A percentile compares a stretch with the other conserved stretches of the same genome.
Evolutionary conservation across 2,797 vertebrate species (phyloP).

Genomic region (Sebastiscus tertius): DNA sequence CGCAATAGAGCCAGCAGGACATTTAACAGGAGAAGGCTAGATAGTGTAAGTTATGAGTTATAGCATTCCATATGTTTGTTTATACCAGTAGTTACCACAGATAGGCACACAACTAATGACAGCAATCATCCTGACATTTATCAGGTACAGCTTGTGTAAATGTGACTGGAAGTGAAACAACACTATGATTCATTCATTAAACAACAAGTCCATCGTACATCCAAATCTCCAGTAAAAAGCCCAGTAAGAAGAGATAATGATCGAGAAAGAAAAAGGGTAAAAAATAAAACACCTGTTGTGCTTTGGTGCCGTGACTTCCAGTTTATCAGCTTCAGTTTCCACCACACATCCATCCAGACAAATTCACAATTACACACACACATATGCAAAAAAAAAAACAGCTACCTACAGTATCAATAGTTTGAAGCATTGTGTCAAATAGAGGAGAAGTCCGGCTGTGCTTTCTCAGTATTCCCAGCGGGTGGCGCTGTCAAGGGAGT

Average conservation of each 20-base stretch:
- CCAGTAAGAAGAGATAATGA: slow-evolving; percentile 31
- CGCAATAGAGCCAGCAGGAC: slow-evolving; percentile 14
- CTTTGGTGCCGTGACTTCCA: slow-evolving; percentile 50
- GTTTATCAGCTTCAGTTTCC: slow-evolving; percentile 35
- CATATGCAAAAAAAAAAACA: slow-evolving; percentile 23
- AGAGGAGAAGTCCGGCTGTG: slow-evolving; percentile 15
- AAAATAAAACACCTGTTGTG: slow-evolving; percentile 24
- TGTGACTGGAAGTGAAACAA: slow-evolving; percentile 34
- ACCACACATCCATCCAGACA: slow-evolving; percentile 48
- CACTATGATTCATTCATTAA: slow-evolving; percentile 16
- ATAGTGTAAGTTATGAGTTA: slow-evolving; percentile 39
- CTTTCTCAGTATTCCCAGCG: slow-evolving; percentile 93
- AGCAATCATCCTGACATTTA: not conserved
- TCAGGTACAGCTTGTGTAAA: slow-evolving; percentile 37
- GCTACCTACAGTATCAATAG: slow-evolving; percentile 43
- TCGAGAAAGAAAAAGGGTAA: not conserved
- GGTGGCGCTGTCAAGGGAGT: slow-evolving; percentile 88
- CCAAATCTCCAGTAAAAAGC: slow-evolving; percentile 49
- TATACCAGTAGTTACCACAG: slow-evolving; percentile 57
- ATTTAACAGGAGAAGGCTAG: slow-evolving; percentile 36
- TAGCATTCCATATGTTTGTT: slow-evolving; percentile 27
- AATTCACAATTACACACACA: slow-evolving; percentile 39
- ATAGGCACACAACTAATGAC: slow-evolving; percentile 36
- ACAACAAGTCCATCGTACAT: slow-evolving; percentile 20
- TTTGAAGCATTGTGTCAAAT: slow-evolving; percentile 45